Evolutionary conservation across 2,113 vertebrate species (phyloP).

Genomic region (Anser brachyrhynchus): DNA sequence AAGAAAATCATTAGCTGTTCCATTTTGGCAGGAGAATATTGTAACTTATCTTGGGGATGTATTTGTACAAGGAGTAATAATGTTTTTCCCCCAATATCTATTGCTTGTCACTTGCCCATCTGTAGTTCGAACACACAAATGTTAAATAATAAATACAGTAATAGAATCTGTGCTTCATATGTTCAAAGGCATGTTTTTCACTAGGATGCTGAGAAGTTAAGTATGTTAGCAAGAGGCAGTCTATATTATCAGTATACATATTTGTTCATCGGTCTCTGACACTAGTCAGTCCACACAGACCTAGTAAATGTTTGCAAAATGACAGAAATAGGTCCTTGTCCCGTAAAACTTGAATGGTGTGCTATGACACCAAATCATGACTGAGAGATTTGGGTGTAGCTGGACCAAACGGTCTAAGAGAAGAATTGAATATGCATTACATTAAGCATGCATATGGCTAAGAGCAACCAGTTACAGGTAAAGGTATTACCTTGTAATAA

Average conservation of each 20-base stretch:
- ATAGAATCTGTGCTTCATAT: not conserved
- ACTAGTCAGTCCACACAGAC: not conserved
- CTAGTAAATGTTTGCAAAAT: not conserved
- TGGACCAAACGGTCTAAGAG: not conserved
- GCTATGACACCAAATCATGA: not conserved
- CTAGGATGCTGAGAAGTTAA: not conserved
- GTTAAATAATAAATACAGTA: slow-evolving; percentile 43
- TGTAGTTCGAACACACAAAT: slow-evolving; percentile 26
- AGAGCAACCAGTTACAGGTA: not conserved
- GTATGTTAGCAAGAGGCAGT: not conserved
- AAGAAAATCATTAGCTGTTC: slow-evolving; percentile 45
- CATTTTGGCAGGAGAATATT: slow-evolving; percentile 45
- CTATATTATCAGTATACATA: not conserved
- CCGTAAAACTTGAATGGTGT: not conserved
- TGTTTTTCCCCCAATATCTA: slow-evolving; percentile 45
- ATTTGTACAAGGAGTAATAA: slow-evolving; percentile 51
- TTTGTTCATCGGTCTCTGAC: not conserved
- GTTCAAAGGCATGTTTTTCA: not conserved
- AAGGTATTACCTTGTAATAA: not conserved
- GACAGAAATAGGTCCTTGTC: not conserved
- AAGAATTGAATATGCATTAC: not conserved
- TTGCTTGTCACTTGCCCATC: slow-evolving; percentile 45
- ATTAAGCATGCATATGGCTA: not conserved
- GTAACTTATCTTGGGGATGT: slow-evolving; percentile 34
- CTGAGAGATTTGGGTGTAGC: not conserved